Percentiles rank a stretch among this genome's conserved stretches.
Evolutionary conservation across 2,113 vertebrate genomes (phyloP).

Genomic region (Genyomyrus donnyi): DNA sequence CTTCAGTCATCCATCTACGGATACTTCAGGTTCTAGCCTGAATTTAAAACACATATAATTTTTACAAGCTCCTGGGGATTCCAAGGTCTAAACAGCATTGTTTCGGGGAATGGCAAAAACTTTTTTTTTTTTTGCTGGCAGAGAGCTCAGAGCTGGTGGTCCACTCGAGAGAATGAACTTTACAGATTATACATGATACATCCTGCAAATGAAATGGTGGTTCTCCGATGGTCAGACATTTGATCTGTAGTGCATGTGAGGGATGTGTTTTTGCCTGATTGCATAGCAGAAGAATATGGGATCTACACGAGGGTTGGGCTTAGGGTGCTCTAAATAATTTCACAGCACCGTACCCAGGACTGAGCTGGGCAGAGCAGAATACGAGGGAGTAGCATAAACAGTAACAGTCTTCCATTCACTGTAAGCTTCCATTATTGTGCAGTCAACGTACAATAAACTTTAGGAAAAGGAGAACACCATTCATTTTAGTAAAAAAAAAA

Average conservation of each 20-base stretch:
- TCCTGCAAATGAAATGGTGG: not conserved
- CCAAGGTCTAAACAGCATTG: not conserved
- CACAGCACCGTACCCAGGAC: not conserved
- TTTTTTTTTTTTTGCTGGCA: not conserved
- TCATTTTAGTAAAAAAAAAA: not conserved
- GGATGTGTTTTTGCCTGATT: not conserved
- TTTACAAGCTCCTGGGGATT: not conserved
- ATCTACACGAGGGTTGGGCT: not conserved
- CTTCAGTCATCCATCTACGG: not conserved
- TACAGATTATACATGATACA: not conserved
- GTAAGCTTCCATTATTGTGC: constrained; percentile 11
- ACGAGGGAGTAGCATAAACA: constrained; percentile 9
- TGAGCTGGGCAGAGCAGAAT: not conserved
- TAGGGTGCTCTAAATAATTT: not conserved
- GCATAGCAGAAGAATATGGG: not conserved
- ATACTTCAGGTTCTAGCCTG: not conserved
- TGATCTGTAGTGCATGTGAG: not conserved
- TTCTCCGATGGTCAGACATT: not conserved
- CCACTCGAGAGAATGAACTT: not conserved
- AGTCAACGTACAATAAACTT: constrained; percentile 15
- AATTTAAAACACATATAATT: not conserved
- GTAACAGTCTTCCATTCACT: constrained; percentile 42
- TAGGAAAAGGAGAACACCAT: constrained; percentile 11
- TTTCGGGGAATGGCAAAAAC: not conserved
- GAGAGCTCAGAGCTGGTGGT: not conserved